A percentile compares a stretch with the other conserved stretches of the same genome.
phyloP scores from a whole-genome alignment of 2,888 invertebrate species.

The Drosophila leonis region DNA sequence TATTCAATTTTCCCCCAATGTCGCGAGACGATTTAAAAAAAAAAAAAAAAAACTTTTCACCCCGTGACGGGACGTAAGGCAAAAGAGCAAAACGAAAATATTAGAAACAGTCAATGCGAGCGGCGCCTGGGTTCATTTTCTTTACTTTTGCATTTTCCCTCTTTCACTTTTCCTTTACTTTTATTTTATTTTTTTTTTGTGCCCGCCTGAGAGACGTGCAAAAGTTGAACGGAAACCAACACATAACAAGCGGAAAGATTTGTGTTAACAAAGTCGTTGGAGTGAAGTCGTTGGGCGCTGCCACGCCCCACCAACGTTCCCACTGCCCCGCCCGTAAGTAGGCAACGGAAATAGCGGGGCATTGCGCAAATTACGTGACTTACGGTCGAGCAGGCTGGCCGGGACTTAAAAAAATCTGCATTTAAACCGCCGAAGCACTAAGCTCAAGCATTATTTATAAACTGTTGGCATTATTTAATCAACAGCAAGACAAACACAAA shows the following conservation, averaged over 20 bases:
- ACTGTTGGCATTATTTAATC: conserved; percentile 70
- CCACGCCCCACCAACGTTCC: background rate
- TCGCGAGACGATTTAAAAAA: conserved; percentile 4
- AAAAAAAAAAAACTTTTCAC: background rate
- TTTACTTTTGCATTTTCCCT: conserved; percentile 12
- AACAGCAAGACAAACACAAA: conserved; percentile 40
- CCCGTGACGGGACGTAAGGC: conserved; percentile 30
- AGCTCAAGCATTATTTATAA: conserved; percentile 73
- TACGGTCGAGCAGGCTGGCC: conserved; percentile 22
- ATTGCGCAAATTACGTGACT: conserved; percentile 78
- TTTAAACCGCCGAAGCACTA: conserved; percentile 67
- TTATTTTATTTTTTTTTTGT: background rate
- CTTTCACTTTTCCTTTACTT: conserved; percentile 4
- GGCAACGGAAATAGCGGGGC: conserved; percentile 69
- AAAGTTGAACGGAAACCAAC: conserved; percentile 70
- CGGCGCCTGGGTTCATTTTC: conserved; percentile 19
- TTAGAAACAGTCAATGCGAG: conserved; percentile 60
- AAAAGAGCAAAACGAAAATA: conserved; percentile 56
- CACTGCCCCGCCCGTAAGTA: conserved; percentile 40
- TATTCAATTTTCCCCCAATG: conserved; percentile 69
- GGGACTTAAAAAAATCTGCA: conserved; percentile 52
- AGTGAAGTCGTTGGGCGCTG: conserved; percentile 26
- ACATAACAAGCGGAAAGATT: conserved; percentile 81
- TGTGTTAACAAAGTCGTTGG: conserved; percentile 71
- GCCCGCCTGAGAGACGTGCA: conserved; percentile 38